Conservation (phyloP, 2,888 invertebrate species). For the Drosophila demipolita region DNA sequence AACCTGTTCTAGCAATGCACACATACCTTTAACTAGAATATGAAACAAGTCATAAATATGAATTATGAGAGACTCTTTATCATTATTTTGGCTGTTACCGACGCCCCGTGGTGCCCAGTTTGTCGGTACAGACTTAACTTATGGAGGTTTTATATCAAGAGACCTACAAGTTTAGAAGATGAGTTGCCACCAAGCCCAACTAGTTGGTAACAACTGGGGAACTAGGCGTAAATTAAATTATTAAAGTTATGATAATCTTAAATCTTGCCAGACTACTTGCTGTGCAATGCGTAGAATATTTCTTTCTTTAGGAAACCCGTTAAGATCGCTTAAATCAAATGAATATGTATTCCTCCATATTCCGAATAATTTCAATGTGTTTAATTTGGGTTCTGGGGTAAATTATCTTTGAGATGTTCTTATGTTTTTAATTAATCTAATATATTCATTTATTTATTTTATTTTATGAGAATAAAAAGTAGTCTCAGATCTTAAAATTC, state of each 20-base stretch:
- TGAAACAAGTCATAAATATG: slow-evolving; percentile 11
- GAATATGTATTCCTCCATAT: not conserved
- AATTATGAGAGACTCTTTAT: slow-evolving; percentile 1
- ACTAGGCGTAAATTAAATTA: not conserved
- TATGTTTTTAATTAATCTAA: too few relatives aligned
- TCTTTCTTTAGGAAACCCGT: not conserved
- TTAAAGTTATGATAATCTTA: not conserved
- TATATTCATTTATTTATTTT: too few relatives aligned
- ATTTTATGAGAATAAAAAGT: too few relatives aligned
- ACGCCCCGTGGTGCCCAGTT: slow-evolving; percentile 30
- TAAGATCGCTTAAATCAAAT: not conserved
- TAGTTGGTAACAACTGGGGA: not conserved
- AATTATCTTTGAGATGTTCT: not conserved
- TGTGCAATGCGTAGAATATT: not conserved
- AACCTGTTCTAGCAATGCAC: slow-evolving; percentile 1
- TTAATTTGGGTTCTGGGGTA: not conserved
- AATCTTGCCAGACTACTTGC: not conserved
- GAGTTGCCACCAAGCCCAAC: not conserved
- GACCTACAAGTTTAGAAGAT: not conserved
- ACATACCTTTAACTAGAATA: slow-evolving; percentile 13
- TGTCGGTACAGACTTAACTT: not conserved
- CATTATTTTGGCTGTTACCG: slow-evolving; percentile 1
- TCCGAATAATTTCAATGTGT: not conserved
- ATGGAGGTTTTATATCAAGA: slow-evolving; percentile 2
- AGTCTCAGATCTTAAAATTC: not conserved